Percentiles rank a stretch among this genome's conserved stretches.
Evolutionary conservation across 2,113 vertebrate genomes (phyloP).

Genomic region (Bubo bubo): DNA sequence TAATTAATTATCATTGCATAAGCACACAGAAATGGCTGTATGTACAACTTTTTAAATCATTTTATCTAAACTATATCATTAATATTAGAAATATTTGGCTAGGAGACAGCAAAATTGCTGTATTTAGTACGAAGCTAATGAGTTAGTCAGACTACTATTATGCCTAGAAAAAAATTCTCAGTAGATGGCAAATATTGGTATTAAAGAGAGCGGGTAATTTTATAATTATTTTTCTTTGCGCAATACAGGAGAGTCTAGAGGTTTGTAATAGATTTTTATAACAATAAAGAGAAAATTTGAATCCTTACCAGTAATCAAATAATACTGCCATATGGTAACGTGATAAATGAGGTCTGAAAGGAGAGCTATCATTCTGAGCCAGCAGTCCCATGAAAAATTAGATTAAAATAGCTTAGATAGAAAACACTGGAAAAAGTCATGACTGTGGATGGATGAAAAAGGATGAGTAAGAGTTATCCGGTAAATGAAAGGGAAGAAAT

Average conservation of each 20-base stretch:
- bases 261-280: slow-evolving; percentile 9
- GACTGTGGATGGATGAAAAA: background rate
- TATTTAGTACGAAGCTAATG: slow-evolving; percentile 19
- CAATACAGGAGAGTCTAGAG: background rate
- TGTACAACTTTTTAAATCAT: background rate
- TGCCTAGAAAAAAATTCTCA: background rate
- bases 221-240: background rate
- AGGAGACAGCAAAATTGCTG: slow-evolving; percentile 7
- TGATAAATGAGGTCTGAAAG: slow-evolving; percentile 44
- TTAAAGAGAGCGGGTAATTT: background rate
- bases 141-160: background rate
- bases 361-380: slow-evolving; percentile 4
- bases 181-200: slow-evolving; percentile 33
- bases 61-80: background rate
- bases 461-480: background rate
- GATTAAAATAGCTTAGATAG: background rate
- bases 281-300: slow-evolving; percentile 2
- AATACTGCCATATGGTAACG: background rate
- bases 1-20: background rate
- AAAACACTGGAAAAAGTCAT: background rate
- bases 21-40: background rate
- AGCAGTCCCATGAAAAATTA: background rate
- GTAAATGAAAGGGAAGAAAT: background rate
- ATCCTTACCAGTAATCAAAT: slow-evolving; percentile 3
- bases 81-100: slow-evolving; percentile 37